Conservation (phyloP, 2,888 invertebrate genomes). For the Euplexia lucipara region DNA sequence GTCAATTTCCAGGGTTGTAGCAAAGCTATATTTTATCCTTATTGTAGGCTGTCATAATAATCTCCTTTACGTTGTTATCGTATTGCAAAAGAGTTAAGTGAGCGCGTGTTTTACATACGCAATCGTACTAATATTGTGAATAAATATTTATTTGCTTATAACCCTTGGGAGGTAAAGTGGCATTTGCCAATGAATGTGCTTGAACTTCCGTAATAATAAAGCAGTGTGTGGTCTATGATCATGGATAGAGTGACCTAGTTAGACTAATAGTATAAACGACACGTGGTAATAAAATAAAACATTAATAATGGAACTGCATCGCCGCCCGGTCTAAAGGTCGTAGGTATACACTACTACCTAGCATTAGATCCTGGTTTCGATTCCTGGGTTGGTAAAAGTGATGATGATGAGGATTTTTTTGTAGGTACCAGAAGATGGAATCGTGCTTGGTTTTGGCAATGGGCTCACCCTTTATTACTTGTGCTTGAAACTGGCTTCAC, state of each 20-base stretch:
- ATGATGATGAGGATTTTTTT: too few species aligned
- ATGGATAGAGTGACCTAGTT: neutral
- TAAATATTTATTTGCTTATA: constrained; percentile 49
- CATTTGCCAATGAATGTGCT: constrained; percentile 21
- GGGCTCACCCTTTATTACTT: too few species aligned
- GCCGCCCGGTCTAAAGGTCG: too few species aligned
- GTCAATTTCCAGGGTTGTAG: constrained; percentile 36
- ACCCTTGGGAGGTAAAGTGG: constrained; percentile 29
- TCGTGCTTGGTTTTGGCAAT: too few species aligned
- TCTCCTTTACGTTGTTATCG: constrained; percentile 72
- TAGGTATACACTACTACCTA: too few species aligned
- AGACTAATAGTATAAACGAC: neutral
- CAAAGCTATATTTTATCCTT: constrained; percentile 74
- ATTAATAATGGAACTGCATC: too few species aligned
- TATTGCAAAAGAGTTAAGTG: constrained; percentile 67
- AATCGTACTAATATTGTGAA: constrained; percentile 57
- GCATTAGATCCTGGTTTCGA: too few species aligned
- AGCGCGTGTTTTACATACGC: constrained; percentile 70
- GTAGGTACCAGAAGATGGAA: too few species aligned
- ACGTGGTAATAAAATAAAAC: neutral
- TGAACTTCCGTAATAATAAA: constrained; percentile 26
- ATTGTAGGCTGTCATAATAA: constrained; percentile 78
- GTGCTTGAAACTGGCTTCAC: too few species aligned
- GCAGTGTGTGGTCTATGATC: constrained; percentile 13
- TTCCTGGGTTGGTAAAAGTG: too few species aligned